Evolutionary conservation across 2,113 vertebrate genomes (phyloP).

Genomic region (Callipepla squamata): DNA sequence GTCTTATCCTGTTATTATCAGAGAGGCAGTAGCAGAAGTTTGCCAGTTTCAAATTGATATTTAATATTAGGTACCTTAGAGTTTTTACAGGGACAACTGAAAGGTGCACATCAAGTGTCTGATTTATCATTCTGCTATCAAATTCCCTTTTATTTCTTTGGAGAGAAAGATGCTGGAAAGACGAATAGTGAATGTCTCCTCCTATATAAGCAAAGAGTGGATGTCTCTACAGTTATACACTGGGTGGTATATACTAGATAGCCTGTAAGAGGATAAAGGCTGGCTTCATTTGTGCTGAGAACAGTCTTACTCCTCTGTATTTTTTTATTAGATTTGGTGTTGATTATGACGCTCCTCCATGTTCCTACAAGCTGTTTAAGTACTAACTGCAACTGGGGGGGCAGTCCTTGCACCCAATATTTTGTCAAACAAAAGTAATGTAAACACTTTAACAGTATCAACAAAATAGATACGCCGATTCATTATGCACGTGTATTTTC

Average conservation of each 20-base stretch:
- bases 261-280: neutral
- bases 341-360: neutral
- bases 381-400: neutral
- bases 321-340: neutral
- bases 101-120: neutral
- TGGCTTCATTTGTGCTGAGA: neutral
- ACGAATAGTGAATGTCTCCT: neutral
- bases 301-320: rapidly evolving
- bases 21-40: neutral
- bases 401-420: neutral
- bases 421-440: neutral
- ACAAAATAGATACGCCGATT: neutral
- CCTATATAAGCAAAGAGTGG: neutral
- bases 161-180: neutral
- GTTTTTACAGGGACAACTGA: neutral
- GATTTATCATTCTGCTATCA: neutral
- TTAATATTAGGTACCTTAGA: neutral
- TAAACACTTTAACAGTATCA: neutral
- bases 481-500: neutral
- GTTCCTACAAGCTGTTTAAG: rapidly evolving
- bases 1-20: neutral
- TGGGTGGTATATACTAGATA: neutral
- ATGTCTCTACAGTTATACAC: rapidly evolving
- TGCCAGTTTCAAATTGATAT: neutral
- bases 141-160: neutral